These are phyloP conservation scores for Sebastes cheni DNA, from an alignment of 2,797 vertebrate genomes.

Conservation along the genomic window DNA sequence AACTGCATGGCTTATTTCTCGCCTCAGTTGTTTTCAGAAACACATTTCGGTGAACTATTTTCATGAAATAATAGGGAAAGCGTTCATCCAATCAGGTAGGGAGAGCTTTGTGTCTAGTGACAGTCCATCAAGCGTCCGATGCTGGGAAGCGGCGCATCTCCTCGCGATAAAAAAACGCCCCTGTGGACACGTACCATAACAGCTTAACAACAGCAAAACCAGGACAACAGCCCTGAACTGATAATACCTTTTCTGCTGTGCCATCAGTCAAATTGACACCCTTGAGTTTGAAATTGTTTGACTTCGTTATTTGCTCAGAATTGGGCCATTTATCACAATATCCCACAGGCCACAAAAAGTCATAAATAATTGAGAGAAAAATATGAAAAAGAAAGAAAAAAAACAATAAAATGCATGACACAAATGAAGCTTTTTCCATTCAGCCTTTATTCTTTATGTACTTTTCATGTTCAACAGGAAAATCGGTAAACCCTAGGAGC, in stretches of 20 bases:
- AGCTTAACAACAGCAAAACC: constrained; percentile 32
- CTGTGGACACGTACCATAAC: neutral
- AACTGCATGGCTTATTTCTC: no score
- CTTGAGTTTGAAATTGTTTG: constrained; percentile 39
- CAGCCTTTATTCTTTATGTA: constrained; percentile 11
- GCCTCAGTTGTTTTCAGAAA: no score
- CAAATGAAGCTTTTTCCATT: constrained; percentile 22
- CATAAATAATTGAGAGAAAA: constrained; percentile 39
- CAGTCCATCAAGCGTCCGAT: no score
- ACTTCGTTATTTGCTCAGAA: constrained; percentile 46
- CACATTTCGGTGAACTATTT: no score
- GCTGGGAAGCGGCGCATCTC: no score
- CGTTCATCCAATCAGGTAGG: no score
- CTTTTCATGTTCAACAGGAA: constrained; percentile 26
- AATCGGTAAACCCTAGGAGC: constrained; percentile 28
- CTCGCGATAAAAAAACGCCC: no score
- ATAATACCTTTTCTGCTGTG: constrained; percentile 34
- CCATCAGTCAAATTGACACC: constrained; percentile 58
- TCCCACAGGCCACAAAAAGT: constrained; percentile 9
- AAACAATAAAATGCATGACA: constrained; percentile 5
- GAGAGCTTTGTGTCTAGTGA: no score
- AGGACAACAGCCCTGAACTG: constrained; percentile 33
- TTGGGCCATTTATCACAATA: constrained; percentile 57
- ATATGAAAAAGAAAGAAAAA: neutral
- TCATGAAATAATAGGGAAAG: no score